A percentile compares a stretch with the other conserved stretches of the same genome.
phyloP scores from a whole-genome alignment of 2,797 vertebrate species.

The Ptychobarbus kaznakovi region DNA sequence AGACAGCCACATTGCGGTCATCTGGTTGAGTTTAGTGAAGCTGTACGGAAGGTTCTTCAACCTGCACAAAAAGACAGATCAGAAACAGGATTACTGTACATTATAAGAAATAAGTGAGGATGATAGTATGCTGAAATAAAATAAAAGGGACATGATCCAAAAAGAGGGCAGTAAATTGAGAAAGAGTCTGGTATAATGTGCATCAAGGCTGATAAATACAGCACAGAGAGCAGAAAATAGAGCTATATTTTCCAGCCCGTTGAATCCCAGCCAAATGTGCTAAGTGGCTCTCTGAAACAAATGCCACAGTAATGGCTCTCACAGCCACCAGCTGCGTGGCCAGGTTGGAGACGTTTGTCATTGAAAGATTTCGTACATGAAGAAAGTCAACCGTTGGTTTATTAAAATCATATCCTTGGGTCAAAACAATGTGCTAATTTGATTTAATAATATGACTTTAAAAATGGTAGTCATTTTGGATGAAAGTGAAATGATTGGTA shows the following conservation, averaged over 20 bases:
- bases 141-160: background rate
- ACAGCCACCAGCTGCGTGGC: background rate
- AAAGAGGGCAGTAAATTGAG: background rate
- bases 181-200: background rate
- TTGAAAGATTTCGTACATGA: background rate
- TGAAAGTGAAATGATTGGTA: background rate
- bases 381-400: background rate
- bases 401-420: background rate
- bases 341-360: background rate
- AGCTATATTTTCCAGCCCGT: background rate
- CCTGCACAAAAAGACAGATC: conserved; percentile 71
- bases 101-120: background rate
- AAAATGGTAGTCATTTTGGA: background rate
- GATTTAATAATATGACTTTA: background rate
- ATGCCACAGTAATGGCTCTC: conserved; percentile 9
- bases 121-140: conserved; percentile 5
- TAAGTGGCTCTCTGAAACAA: background rate
- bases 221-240: background rate
- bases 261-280: conserved; percentile 6
- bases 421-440: background rate
- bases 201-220: background rate
- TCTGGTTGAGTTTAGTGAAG: conserved; percentile 93
- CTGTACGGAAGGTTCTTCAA: conserved; percentile 95
- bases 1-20: conserved; percentile 98
- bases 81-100: background rate